Evolutionary conservation across 2,113 vertebrate genomes (phyloP), one percentile per base, ranked within the genome.

Genomic region (Lophotis ruficrista): DNA sequence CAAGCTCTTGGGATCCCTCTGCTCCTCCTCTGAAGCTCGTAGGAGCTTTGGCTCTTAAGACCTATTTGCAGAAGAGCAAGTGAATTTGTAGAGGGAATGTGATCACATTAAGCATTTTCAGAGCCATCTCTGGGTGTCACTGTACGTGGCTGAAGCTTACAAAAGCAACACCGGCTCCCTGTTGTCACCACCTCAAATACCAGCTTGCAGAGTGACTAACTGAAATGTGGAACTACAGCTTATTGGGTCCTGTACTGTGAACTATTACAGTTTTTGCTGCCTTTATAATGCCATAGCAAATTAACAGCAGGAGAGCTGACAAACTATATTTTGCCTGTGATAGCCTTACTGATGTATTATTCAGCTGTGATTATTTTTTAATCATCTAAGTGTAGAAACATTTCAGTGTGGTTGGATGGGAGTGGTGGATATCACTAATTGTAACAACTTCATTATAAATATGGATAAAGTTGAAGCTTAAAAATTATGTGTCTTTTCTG

Each of bases 291-390:
- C 56, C 21, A 2, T 2, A 43, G 71, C 43, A 81, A 33, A 53
- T 64, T 3, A 56, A 38, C 25, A 92, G 53, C 72, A 69, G 62
- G 61, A 76, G 61, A 94, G 65, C 19, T 76, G 73, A 47, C 73
- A 76, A 85, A 82, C 43, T 79, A 0, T 69, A 2, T 93, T 94
- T 89, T 83, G 68, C 61, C 27, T 61, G 27, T 68, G 48, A 82
- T 94, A 72, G 53, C 64, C 69, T 87, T 35, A 45, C 33, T 90
- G 45, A 89, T 96, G 76, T 77, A 89, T 94, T 94, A 83, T 93
- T 96, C 58, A 92, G 54, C 68, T 0, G 0, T 81, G 80, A 91
- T 92, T 84, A 87, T 89, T 87, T 92, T 92, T 75, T 87, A 88
- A 92, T 70, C 22, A 25, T 47, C 60, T 58, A 58, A 89, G 61